Base-by-base conservation (phyloP, 2,113 vertebrate species). In the Pagrus major region DNA sequence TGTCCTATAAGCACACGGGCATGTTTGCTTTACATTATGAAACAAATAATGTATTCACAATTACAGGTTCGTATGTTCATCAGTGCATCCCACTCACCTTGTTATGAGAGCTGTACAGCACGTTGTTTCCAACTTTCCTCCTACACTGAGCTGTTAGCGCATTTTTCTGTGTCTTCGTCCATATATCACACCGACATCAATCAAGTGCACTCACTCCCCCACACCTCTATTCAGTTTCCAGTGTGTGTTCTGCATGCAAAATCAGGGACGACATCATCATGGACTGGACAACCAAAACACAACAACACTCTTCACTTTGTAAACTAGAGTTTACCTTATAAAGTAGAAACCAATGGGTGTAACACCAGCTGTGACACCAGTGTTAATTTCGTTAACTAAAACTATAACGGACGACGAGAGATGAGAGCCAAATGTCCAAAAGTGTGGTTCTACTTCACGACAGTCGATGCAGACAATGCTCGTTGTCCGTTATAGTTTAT, bases 101-200 rank as follows among this genome's bases (percentile, higher is more conserved):
- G 55, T 9, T 6, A 20, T 10, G 64, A 64, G n/a, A 61, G 12
- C 35, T 56, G 21, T 42, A 14, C 15, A 15, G n/a, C 54, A 5
- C 51, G 23, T 39, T 74, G 47, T 63, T 66, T 66, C 64, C 18
- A 56, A 54, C 27, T 8, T 58, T 51, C 54, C 72, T 78, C 58
- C 68, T 25, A 81, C 73, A 7, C 61, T 81, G 31, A 64, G 60
- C 39, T 46, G 12, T n/a, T 7, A 20, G 54, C 1, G 4, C 39
- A 55, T 2, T 66, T 5, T 20, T 35, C 31, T 61, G 21, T 39
- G 52, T 72, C 41, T 55, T 18, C 52, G 69, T 64, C 73, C n/a
- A 52, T 60, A 44, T 39, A 64, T 75, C 23, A 1, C 54, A 80
- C 21, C 37, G 37, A 46, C 31, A 89, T 87, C 70, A 87, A 37